Conservation (phyloP, 2,888 invertebrate genomes). For the Autographa gamma region DNA sequence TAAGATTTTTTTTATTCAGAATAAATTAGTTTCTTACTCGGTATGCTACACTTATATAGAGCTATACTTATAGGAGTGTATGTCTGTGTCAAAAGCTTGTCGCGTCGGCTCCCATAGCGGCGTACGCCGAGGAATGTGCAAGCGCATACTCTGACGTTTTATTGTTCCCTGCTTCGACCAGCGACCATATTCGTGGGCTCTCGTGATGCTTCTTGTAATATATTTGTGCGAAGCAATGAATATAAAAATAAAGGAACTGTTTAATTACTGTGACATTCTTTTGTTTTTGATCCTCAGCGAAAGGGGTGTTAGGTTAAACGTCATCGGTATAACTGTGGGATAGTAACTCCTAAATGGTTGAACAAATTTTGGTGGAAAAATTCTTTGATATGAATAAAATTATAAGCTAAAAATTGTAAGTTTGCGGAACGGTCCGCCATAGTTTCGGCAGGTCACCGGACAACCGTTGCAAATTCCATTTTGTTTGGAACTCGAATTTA, state of each 20-base stretch:
- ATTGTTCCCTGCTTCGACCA: constrained; percentile 40
- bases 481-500: constrained; percentile 47
- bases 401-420: neutral
- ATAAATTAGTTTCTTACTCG: constrained; percentile 5
- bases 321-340: neutral
- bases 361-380: neutral
- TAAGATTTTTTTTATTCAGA: neutral
- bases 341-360: neutral
- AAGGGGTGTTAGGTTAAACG: neutral
- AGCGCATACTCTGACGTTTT: constrained; percentile 41
- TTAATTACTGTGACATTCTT: neutral
- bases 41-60: neutral
- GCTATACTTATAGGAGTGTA: constrained; percentile 27
- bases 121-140: constrained; percentile 60
- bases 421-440: neutral
- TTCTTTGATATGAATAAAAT: no score
- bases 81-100: constrained; percentile 31
- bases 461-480: constrained; percentile 7
- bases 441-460: neutral
- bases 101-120: constrained; percentile 53
- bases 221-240: neutral
- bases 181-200: constrained; percentile 25
- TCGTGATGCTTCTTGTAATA: constrained; percentile 14
- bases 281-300: neutral
- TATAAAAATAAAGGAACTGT: neutral